Evolutionary conservation across 2,797 vertebrate genomes (phyloP).

Genomic region (Natrix natrix): DNA sequence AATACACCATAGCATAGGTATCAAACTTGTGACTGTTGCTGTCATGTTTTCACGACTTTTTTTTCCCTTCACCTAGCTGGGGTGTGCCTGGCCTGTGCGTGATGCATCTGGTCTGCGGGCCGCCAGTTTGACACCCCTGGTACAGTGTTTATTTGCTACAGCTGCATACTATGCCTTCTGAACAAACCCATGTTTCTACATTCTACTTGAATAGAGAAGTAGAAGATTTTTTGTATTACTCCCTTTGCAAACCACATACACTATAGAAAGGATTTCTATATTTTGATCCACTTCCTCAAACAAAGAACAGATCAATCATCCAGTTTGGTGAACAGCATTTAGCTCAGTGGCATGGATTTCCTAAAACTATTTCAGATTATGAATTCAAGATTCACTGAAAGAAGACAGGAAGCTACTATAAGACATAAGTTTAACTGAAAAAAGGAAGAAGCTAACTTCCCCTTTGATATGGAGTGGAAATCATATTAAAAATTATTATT

Average conservation of each 20-base stretch:
- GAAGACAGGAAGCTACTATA: background rate
- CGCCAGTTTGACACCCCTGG: no score
- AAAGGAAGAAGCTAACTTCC: background rate
- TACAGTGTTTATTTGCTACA: background rate
- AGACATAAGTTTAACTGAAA: background rate
- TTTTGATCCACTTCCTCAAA: background rate
- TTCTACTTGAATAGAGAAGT: background rate
- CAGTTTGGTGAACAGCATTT: background rate
- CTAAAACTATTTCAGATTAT: background rate
- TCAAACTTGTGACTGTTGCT: no score
- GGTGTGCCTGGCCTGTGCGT: no score
- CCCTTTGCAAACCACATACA: background rate
- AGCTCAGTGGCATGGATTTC: background rate
- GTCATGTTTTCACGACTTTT: no score
- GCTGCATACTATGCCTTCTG: no score
- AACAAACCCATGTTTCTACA: background rate
- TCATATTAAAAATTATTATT: constrained; percentile 1
- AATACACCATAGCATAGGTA: background rate
- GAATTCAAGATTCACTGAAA: background rate
- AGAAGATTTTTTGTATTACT: background rate
- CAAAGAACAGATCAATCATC: background rate
- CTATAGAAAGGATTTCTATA: background rate
- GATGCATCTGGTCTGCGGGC: no score
- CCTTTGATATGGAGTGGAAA: background rate
- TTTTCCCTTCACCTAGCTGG: no score